These are phyloP conservation scores for Trichopoda pennipes DNA, from an alignment of 2,888 invertebrate genomes.

Conservation along the genomic window DNA sequence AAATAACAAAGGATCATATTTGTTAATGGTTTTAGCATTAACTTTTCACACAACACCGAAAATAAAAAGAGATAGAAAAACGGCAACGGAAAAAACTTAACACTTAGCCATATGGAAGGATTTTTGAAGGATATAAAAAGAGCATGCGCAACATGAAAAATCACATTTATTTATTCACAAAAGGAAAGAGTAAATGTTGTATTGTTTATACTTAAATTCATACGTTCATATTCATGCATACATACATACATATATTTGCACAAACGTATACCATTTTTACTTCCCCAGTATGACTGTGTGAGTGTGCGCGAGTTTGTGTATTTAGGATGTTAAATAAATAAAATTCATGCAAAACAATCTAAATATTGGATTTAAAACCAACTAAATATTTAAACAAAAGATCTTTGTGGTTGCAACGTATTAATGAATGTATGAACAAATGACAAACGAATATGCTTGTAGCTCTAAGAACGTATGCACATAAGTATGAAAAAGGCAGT, in stretches of 20 bases:
- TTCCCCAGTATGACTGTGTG: background rate
- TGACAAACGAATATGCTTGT: background rate
- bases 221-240: background rate
- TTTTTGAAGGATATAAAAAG: conserved; percentile 54
- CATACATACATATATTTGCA: background rate
- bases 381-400: conserved; percentile 58
- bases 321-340: conserved; percentile 74
- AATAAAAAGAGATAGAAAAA: background rate
- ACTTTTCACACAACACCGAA: conserved; percentile 72
- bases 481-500: conserved; percentile 37
- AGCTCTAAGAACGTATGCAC: background rate
- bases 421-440: conserved; percentile 3
- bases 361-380: conserved; percentile 46
- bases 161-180: conserved; percentile 45
- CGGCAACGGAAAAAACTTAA: conserved; percentile 3
- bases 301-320: conserved; percentile 48
- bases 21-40: conserved; percentile 74
- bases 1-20: conserved; percentile 56
- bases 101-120: conserved; percentile 52
- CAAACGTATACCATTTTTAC: background rate
- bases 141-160: conserved; percentile 73
- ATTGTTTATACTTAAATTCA: background rate
- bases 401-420: conserved; percentile 58
- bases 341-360: conserved; percentile 48
- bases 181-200: conserved; percentile 57